Percentiles rank a stretch among this genome's conserved stretches.
Evolutionary conservation across 2,797 vertebrate genomes (phyloP).

Genomic region (Falco biarmicus): DNA sequence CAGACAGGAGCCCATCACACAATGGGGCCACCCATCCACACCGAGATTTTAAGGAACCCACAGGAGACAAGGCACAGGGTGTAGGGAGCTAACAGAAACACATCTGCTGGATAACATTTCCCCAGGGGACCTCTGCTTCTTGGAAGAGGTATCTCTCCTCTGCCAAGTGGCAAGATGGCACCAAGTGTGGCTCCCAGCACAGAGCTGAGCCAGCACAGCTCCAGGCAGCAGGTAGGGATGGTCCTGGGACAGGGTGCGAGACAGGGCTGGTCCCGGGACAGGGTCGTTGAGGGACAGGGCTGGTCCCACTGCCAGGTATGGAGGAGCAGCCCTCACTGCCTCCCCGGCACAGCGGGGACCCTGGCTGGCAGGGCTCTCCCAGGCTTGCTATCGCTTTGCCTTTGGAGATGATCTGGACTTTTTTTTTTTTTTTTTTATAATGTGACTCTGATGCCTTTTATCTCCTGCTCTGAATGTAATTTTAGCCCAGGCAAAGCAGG

Average conservation of each 20-base stretch:
- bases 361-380: neutral
- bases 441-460: conserved; percentile 56
- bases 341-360: neutral
- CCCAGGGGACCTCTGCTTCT: neutral
- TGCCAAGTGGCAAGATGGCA: rapidly evolving
- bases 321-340: neutral
- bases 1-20: neutral
- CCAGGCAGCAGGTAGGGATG: neutral
- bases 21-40: rapidly evolving
- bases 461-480: conserved; percentile 65
- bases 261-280: neutral
- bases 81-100: neutral
- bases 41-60: rapidly evolving
- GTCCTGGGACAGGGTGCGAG: neutral
- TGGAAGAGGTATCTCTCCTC: neutral
- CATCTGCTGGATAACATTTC: no score
- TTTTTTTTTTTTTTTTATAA: neutral
- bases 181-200: rapidly evolving
- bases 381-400: neutral
- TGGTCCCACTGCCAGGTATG: neutral
- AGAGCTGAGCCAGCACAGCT: neutral
- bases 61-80: rapidly evolving
- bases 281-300: neutral
- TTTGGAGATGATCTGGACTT: conserved; percentile 9
- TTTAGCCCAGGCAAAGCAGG: conserved; percentile 73